Conservation (phyloP, 2,888 invertebrate genomes). For the Slavum lentiscoides region DNA sequence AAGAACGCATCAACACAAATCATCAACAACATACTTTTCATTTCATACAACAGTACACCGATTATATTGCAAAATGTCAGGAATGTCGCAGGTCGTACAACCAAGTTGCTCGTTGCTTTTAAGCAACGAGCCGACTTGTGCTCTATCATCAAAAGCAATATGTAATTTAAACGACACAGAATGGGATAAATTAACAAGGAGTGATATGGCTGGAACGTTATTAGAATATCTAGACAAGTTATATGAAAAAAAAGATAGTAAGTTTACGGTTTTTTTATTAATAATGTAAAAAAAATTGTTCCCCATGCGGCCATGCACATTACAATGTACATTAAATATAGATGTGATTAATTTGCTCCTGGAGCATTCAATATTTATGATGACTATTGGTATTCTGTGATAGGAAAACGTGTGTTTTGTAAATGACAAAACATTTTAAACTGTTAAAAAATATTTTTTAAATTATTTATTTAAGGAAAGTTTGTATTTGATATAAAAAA, state of each 20-base stretch:
- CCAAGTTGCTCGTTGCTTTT: conserved; percentile 40
- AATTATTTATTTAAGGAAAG: too few relatives aligned
- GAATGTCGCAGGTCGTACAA: conserved; percentile 21
- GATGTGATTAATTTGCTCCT: too few relatives aligned
- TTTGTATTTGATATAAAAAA: too few relatives aligned
- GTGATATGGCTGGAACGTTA: conserved; percentile 54
- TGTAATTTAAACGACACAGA: conserved; percentile 48
- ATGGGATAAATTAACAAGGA: conserved; percentile 54
- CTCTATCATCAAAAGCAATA: conserved; percentile 32
- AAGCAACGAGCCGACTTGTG: conserved; percentile 30
- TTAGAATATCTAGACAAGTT: conserved; percentile 54
- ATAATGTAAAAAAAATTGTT: not conserved
- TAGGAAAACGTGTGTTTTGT: too few relatives aligned
- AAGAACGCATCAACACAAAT: conserved; percentile 9
- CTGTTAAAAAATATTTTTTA: too few relatives aligned
- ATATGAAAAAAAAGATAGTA: conserved; percentile 46
- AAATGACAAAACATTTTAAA: too few relatives aligned
- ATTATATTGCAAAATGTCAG: conserved; percentile 33
- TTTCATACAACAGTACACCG: conserved; percentile 11
- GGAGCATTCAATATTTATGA: too few relatives aligned
- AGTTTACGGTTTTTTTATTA: not conserved
- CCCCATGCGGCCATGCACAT: too few relatives aligned
- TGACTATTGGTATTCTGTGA: too few relatives aligned
- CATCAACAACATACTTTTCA: conserved; percentile 3
- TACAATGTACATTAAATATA: too few relatives aligned